Evolutionary conservation across 2,797 vertebrate species (phyloP), one percentile per base, ranked within the genome.

Genomic region (Mormyrops boulengeri): DNA sequence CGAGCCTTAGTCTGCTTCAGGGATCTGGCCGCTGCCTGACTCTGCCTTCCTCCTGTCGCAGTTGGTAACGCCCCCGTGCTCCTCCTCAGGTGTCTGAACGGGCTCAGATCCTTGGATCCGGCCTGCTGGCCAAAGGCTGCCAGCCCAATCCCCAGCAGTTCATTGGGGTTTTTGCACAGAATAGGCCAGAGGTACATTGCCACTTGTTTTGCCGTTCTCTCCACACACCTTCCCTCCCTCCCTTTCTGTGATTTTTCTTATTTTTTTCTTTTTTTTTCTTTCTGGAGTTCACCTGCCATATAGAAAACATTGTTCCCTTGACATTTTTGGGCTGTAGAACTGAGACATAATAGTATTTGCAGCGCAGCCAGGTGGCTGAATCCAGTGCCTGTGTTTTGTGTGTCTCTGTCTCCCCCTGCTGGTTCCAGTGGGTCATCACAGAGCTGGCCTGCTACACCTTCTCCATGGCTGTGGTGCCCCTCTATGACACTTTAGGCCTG

Each of bases 401-500:
- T 53, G 91, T 88, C 90, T 94, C 90, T 96, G 95, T 95, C 94
- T 94, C 95, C 95, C 95, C 92, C 95, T 96, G 93, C 92, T 96
- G 96, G 93, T 22, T 7, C 34, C 91, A 96, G 96, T 97, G 96
- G 96, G 93, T 95, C 34, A 96, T 96, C 89, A 93, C 96, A 26
- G 96, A 96, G 91, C 89, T 96, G 92, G 96, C 95, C 89, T 96
- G 96, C 92, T 96, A 96, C 93, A 95, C 95, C 0, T 97, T 94
- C 94, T 97, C 96, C 55, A 96, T 96, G 96, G 96, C 93, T 0
- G 92, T 97, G 89, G 96, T 97, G 34, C 96, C 96, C 57, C 94
- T 97, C 66, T 97, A 96, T 14, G 96, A 97, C 55, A 96, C 96
- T 0, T 94, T 97, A 90, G 96, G 96, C 1, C 85, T 92, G 89